Percentiles rank a stretch among this genome's conserved stretches.
phyloP scores from a whole-genome alignment of 2,113 vertebrate genomes.

The Phyllopteryx taeniolatus region DNA sequence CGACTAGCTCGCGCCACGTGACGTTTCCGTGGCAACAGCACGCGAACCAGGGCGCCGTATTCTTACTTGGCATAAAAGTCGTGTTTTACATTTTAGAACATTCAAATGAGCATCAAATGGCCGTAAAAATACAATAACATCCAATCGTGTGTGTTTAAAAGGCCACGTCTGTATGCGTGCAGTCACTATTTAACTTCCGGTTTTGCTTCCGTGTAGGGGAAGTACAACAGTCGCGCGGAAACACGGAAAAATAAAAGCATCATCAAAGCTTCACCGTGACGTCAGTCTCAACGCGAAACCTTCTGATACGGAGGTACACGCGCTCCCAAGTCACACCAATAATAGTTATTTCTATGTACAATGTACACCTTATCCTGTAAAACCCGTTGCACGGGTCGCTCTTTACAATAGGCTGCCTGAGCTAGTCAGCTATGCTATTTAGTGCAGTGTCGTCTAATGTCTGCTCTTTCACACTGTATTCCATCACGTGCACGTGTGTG shows the following conservation, averaged over 20 bases:
- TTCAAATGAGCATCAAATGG: neutral
- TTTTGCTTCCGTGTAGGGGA: neutral
- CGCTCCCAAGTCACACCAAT: neutral
- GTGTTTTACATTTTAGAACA: neutral
- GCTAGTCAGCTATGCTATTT: too few relatives aligned
- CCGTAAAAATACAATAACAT: neutral
- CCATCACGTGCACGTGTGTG: too few relatives aligned
- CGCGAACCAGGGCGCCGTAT: neutral
- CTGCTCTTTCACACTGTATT: too few relatives aligned
- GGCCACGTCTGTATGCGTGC: neutral
- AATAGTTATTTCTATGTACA: neutral
- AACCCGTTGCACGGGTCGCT: too few relatives aligned
- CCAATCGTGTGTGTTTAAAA: neutral
- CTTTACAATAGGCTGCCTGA: too few relatives aligned
- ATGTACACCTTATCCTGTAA: too few relatives aligned
- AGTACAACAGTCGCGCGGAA: neutral
- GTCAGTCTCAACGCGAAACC: neutral
- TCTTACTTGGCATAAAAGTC: neutral
- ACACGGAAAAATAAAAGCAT: neutral
- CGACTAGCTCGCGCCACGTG: neutral
- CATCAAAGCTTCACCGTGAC: neutral
- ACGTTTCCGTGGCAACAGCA: slow-evolving; percentile 42
- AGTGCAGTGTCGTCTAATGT: too few relatives aligned
- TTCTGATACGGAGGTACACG: neutral
- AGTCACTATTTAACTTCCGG: neutral